Base-by-base conservation (phyloP, 2,113 vertebrate species). In the Dicaeum eximium region DNA sequence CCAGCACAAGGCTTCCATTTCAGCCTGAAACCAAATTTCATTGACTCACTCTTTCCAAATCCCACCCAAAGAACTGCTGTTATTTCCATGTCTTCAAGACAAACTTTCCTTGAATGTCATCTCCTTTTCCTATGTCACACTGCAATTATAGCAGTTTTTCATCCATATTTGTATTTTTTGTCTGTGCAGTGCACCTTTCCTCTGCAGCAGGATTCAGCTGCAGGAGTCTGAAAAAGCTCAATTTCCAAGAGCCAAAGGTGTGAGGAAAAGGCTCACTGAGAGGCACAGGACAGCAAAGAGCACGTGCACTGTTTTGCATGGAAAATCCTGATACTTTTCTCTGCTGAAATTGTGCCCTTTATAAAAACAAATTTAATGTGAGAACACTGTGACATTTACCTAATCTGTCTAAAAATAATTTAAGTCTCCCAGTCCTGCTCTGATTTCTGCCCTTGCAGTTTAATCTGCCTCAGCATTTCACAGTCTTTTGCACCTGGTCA, bases 11-110 rank as follows among this genome's bases (percentile, higher is more conserved):
- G 91, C 82, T 94, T 60, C 87, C 93, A 51, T 42, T 88, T 85
- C 88, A 89, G 15, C 75, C 58, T 72, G 77, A 95, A 90, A 71
- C 40, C 77, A 88, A 91, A 93, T 90, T 96, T 97, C 88, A 81
- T 53, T 87, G 67, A n/a, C n/a, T 74, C 4, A 0, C 12, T 89
- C 12, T 69, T 80, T 57, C 67, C 86, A 79, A 95, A 86, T 54
- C n/a, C 18, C 60, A 62, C 17, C 48, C 92, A 79, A 87, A 93
- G 58, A 89, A 51, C 60, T 86, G 60, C 85, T 93, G 22, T 51
- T 95, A 82, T 64, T 94, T 86, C 28, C 19, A 35, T 11, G 28
- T 35, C 61, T 92, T 95, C 74, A 72, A 4, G 15, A 87, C 25
- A 75, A 71, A 88, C 40, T 65, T 50, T 37, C 38, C 56, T 80